A percentile compares a stretch with the other conserved stretches of the same genome.
These are phyloP conservation scores for Empis stercorea DNA, from an alignment of 2,888 invertebrate genomes.

Conservation along the genomic window DNA sequence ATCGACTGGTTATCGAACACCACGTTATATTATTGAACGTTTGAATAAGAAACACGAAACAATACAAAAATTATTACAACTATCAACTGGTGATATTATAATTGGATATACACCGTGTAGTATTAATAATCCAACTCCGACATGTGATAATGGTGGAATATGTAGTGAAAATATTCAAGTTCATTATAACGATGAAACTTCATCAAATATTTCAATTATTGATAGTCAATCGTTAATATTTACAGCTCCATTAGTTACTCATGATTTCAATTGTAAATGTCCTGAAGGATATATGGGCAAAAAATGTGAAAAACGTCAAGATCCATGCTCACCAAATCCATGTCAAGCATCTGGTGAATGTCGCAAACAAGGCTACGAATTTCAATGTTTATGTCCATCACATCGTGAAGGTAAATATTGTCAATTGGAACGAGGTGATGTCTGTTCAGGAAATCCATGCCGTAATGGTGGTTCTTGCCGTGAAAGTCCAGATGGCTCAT, in stretches of 20 bases:
- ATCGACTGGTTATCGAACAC: conserved; percentile 47
- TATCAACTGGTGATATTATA: conserved; percentile 36
- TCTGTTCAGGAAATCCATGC: conserved; percentile 76
- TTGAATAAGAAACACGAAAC: conserved; percentile 51
- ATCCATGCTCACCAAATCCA: conserved; percentile 83
- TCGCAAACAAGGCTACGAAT: conserved; percentile 69
- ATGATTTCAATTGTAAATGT: conserved; percentile 70
- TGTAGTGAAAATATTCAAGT: conserved; percentile 62
- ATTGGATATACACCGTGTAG: conserved; percentile 72
- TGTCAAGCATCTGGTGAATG: conserved; percentile 78
- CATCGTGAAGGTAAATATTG: conserved; percentile 72
- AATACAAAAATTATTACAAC: conserved; percentile 48
- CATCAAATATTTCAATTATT: conserved; percentile 51
- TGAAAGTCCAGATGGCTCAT: conserved; percentile 73
- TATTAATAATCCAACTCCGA: conserved; percentile 33
- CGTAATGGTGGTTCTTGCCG: conserved; percentile 85
- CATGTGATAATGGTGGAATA: conserved; percentile 65
- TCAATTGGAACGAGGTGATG: conserved; percentile 70
- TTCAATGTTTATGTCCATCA: conserved; percentile 67
- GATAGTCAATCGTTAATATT: conserved; percentile 72
- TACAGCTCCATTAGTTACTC: conserved; percentile 66
- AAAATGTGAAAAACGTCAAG: conserved; percentile 73
- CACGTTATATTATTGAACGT: conserved; percentile 50
- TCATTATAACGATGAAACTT: conserved; percentile 35
- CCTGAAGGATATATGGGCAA: conserved; percentile 71